Conservation (phyloP, 1,140 invertebrate genomes). For the Drosophila kohkoa region DNA sequence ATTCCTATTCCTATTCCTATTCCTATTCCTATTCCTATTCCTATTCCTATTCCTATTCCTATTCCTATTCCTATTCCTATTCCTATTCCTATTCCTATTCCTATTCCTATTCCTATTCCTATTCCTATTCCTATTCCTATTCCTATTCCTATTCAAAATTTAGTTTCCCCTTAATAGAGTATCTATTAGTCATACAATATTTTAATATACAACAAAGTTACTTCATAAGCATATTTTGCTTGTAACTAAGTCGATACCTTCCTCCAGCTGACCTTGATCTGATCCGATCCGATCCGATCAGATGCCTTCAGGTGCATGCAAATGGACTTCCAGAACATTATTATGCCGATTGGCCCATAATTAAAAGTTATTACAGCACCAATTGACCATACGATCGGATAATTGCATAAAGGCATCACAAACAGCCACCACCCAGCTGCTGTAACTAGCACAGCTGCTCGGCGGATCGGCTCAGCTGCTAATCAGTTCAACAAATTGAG, state of each 20-base stretch:
- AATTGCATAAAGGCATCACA: conserved; percentile 40
- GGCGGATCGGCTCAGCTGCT: conserved; percentile 44
- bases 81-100: no score
- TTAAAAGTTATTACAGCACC: conserved; percentile 75
- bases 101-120: no score
- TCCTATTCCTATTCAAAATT: no score
- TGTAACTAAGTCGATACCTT: conserved; percentile 20
- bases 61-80: no score
- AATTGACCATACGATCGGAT: conserved; percentile 57
- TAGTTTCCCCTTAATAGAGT: not conserved
- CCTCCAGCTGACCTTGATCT: conserved; percentile 29
- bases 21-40: no score
- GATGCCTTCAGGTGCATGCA: conserved; percentile 35
- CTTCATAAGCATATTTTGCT: conserved; percentile 10
- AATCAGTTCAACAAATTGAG: conserved; percentile 62
- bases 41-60: no score
- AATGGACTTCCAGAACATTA: conserved; percentile 48
- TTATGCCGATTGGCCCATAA: conserved; percentile 66
- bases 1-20: no score
- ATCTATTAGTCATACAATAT: not conserved
- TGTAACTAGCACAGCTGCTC: conserved; percentile 17
- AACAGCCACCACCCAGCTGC: conserved; percentile 7
- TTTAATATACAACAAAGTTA: not conserved
- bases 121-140: no score
- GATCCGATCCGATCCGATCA: not conserved